Percentiles rank a stretch among this genome's conserved stretches.
Evolutionary conservation across 2,113 vertebrate species (phyloP).

Genomic region (Gopherus evgoodei): DNA sequence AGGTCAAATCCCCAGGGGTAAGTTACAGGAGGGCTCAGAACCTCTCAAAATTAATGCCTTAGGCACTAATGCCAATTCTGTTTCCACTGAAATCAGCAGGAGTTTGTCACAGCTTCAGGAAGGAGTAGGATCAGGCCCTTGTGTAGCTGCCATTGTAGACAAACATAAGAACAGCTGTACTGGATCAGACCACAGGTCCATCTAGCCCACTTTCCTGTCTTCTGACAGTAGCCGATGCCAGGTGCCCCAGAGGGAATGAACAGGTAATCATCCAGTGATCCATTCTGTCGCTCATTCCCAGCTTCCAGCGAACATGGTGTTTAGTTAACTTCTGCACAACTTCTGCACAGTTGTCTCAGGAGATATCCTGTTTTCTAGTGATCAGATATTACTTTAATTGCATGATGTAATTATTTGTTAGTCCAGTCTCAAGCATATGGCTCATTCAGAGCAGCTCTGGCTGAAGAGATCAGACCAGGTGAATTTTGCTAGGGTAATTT

Average conservation of each 20-base stretch:
- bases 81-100: background rate
- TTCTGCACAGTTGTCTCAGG: background rate
- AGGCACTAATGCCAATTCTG: background rate
- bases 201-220: no score
- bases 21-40: background rate
- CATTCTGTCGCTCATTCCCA: no score
- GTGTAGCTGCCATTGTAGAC: background rate
- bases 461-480: background rate
- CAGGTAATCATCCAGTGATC: no score
- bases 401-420: background rate
- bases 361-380: background rate
- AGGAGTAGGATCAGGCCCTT: background rate
- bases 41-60: background rate
- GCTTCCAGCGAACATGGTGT: no score
- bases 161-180: background rate
- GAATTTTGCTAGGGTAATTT: background rate
- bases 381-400: background rate
- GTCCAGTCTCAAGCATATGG: rapidly evolving
- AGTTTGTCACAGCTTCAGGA: background rate
- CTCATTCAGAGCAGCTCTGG: background rate
- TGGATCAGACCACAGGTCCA: no score
- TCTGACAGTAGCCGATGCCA: no score
- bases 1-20: background rate
- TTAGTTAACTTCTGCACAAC: background rate
- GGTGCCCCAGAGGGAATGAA: no score